Conservation (phyloP, 1,140 invertebrate genomes). For the Drosophila auraria region DNA sequence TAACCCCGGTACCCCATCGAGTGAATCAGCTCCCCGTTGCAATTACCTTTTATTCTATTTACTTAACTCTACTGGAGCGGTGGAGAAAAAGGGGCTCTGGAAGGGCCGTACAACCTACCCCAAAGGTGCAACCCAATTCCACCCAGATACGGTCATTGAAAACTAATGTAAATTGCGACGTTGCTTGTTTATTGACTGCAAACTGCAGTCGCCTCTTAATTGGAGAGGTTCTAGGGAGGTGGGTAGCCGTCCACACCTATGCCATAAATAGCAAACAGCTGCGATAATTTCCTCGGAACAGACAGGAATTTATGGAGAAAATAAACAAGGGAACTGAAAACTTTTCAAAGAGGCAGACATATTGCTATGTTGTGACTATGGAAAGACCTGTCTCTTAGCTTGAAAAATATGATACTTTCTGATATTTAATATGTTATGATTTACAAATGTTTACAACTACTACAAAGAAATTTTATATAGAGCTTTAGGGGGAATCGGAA, state of each 20-base stretch:
- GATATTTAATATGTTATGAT: neutral
- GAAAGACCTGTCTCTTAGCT: neutral
- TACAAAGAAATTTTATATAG: neutral
- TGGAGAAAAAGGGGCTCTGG: slow-evolving; percentile 1
- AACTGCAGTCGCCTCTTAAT: slow-evolving; percentile 58
- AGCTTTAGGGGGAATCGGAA: neutral
- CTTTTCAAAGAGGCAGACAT: slow-evolving; percentile 6
- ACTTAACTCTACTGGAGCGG: slow-evolving; percentile 9
- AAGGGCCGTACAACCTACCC: slow-evolving; percentile 48
- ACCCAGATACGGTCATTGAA: slow-evolving; percentile 30
- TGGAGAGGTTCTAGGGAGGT: slow-evolving; percentile 12
- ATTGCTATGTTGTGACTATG: neutral
- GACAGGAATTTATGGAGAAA: slow-evolving; percentile 43
- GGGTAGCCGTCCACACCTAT: slow-evolving; percentile 51
- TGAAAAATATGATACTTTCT: neutral
- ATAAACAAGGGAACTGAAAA: slow-evolving; percentile 13
- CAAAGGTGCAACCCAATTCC: slow-evolving; percentile 51
- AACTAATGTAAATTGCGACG: slow-evolving; percentile 73
- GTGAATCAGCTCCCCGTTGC: slow-evolving; percentile 23
- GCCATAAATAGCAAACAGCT: slow-evolving; percentile 69
- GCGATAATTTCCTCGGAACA: slow-evolving; percentile 48
- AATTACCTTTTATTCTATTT: slow-evolving; percentile 31
- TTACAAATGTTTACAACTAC: neutral
- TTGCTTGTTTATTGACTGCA: slow-evolving; percentile 69
- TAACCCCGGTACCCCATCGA: neutral